Evolutionary conservation across 1,140 invertebrate species (phyloP), one percentile per base, ranked within the genome.

Genomic region (Drusus annulatus): DNA sequence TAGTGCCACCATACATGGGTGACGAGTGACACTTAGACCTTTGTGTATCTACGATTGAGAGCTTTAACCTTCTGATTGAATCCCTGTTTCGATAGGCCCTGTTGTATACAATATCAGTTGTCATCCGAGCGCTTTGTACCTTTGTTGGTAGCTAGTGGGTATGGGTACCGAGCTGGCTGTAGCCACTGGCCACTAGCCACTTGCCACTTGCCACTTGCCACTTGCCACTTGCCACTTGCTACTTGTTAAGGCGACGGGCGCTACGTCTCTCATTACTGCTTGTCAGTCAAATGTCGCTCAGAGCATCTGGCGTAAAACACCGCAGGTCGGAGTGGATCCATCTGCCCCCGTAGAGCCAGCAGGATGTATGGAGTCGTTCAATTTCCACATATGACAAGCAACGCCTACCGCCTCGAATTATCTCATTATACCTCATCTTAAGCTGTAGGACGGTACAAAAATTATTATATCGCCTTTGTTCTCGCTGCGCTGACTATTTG

Each of bases 401-500:
- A 45, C 60, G 75, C 75, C 75, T 36, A 76, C 75, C 75, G 75
- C n/a, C 19, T 76, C 58, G 63, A 76, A 76, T 76, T 76, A 76
- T 76, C 75, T 76, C 63, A 76, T 76, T 76, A 65, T 7, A 51
- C 62, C 71, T 60, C 71, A 36, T 56, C 71, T 28, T 36, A 17
- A n/a, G 71, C 54, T 52, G 52, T 56, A 58, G 45, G 45, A 54
- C 69, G 52, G 19, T 6, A 73, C 10, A 56, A 75, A 75, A 51
- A 23, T 31, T 25, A 17, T 28, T 75, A 23, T 10, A 15, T 17
- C 17, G 51, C 52, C 71, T 58, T 75, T 75, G 71, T 75, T 75
- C 71, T 58, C 71, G 21, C 54, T 45, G 23, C 71, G 21, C 54
- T 58, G 23, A 6, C 31, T 75, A 58, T 75, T 75, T 75, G 54